Evolutionary conservation across 1,140 invertebrate genomes (phyloP), one percentile per base, ranked within the genome.

Genomic region (Tachypleus tridentatus): DNA sequence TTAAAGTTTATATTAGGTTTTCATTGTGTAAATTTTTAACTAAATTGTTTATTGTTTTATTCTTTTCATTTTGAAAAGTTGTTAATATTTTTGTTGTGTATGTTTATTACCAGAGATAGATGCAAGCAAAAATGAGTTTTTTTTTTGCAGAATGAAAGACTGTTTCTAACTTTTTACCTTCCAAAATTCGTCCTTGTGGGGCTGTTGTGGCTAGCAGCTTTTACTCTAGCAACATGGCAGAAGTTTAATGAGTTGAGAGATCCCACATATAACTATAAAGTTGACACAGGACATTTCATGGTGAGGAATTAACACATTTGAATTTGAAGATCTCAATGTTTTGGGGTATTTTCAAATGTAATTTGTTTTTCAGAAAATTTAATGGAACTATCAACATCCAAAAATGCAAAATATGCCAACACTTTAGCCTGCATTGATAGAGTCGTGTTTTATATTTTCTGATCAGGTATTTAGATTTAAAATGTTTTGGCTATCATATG

Each of bases 181-280:
- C 89, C 91, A 52, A 98, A 98, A 82, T 72, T 95, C 10, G 76
- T 94, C 53, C 81, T 97, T 4, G 90, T 97, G 3, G 85, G 89
- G 51, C 81, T 89, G 71, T 80, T 96, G 63, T 97, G 93, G 93
- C 77, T 91, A 57, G 86, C 89, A 4, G 87, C 88, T 4, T 81
- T 97, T 59, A 86, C 88, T 47, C 76, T 96, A 60, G 87, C 91
- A 3, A 86, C 88, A 0, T 93, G 91, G 89, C 87, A 97, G 75
- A 87, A 89, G 72, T 89, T 86, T 72, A 92, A 91, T 73, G 89
- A 92, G 75, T 79, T 91, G 3, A 82, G 85, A 66, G 93, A 98
- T 79, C 93, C 94, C 0, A 93, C 92, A 3, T 97, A 91, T 74
- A 93, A 92, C 76, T 93, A 96, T 72, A 84, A 86, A 71, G 81